Conservation (phyloP, 2,888 invertebrate genomes). For the Neoitamus cyanurus region DNA sequence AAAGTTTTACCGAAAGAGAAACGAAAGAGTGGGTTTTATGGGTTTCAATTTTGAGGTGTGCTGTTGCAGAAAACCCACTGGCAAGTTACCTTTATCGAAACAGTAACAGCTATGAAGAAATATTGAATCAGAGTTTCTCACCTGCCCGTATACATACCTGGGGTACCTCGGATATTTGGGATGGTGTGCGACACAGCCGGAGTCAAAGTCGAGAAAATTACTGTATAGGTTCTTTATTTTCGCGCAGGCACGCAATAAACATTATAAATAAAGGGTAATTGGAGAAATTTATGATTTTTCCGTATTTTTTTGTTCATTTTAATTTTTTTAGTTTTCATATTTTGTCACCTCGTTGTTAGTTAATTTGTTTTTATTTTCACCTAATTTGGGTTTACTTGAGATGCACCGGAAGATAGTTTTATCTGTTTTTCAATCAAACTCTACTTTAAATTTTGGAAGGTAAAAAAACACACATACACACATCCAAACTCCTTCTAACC, state of each 20-base stretch:
- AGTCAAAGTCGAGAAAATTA: neutral
- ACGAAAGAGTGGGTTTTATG: neutral
- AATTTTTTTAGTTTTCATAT: no score
- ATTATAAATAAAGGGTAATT: neutral
- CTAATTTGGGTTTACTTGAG: no score
- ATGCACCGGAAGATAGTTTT: no score
- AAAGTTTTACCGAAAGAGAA: neutral
- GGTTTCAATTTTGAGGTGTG: neutral
- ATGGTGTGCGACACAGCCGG: neutral
- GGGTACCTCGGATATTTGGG: neutral
- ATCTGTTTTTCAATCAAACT: no score
- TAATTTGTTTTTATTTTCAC: neutral
- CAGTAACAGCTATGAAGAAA: neutral
- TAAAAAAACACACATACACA: no score
- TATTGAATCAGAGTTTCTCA: neutral
- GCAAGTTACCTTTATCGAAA: neutral
- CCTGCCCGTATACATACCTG: neutral
- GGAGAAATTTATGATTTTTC: neutral
- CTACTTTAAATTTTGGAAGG: no score
- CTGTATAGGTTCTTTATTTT: neutral
- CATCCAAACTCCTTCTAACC: no score
- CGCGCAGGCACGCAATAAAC: neutral
- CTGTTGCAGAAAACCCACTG: neutral
- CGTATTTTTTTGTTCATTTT: no score
- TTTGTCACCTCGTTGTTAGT: neutral